These are phyloP conservation scores for Embidobia sp. DNA, from an alignment of 2,888 invertebrate species.

Conservation along the genomic window DNA sequence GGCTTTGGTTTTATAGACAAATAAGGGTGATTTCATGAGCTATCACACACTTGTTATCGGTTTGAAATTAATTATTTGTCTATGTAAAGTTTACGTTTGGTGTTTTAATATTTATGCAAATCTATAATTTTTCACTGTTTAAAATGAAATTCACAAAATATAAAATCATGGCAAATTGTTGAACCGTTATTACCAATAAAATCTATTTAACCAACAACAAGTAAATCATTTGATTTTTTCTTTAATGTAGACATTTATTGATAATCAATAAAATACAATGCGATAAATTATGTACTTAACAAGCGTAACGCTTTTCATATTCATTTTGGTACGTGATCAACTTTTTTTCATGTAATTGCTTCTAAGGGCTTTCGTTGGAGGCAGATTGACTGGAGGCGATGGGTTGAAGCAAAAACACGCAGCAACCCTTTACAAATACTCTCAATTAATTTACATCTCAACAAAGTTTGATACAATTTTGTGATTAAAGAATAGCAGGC, in stretches of 20 bases:
- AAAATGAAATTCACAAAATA: too few species aligned
- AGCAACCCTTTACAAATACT: conserved; percentile 7
- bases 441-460: conserved; percentile 12
- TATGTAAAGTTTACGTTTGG: too few species aligned
- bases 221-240: too few species aligned
- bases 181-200: background rate
- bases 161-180: too few species aligned
- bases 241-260: too few species aligned
- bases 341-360: conserved; percentile 33
- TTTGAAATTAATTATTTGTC: too few species aligned
- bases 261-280: conserved; percentile 18
- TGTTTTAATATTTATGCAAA: too few species aligned
- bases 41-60: too few species aligned
- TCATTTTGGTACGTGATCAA: conserved; percentile 11
- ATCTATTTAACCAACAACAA: too few species aligned
- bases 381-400: conserved; percentile 28
- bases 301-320: conserved; percentile 2
- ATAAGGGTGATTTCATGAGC: too few species aligned
- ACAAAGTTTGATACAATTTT: conserved; percentile 2
- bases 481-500: background rate
- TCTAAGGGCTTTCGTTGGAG: conserved; percentile 10
- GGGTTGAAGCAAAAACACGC: conserved; percentile 30
- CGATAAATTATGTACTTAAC: conserved; percentile 17
- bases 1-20: too few species aligned
- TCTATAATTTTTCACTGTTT: too few species aligned